Conservation (phyloP, 1,140 invertebrate species). For the Heliconius hewitsoni region DNA sequence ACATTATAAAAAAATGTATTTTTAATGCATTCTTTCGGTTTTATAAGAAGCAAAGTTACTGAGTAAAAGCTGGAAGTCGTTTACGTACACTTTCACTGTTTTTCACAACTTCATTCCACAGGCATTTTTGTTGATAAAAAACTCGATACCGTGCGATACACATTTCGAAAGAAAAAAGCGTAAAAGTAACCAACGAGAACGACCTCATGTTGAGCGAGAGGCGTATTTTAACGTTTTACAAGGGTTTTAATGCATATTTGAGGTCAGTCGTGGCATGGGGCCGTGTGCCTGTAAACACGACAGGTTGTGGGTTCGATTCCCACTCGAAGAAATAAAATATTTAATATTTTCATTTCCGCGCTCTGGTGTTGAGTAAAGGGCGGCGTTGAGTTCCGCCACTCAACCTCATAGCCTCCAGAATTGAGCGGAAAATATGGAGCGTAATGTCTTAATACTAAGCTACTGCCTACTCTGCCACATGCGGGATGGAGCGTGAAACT, state of each 20-base stretch:
- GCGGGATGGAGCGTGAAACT: neutral
- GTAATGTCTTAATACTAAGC: neutral
- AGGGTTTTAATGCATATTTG: neutral
- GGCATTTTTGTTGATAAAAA: conserved; percentile 21
- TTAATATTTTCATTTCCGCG: too few relatives aligned
- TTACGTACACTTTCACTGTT: conserved; percentile 28
- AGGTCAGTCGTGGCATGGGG: too few relatives aligned
- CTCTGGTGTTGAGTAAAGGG: too few relatives aligned
- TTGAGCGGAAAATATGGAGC: neutral
- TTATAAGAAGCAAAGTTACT: neutral
- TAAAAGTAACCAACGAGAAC: conserved; percentile 46
- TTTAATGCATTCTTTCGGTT: neutral
- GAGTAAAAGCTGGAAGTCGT: neutral
- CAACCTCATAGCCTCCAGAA: neutral
- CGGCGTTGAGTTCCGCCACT: too few relatives aligned
- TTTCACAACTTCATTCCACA: conserved; percentile 19
- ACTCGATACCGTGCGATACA: conserved; percentile 55
- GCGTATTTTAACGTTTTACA: neutral
- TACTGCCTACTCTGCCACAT: neutral
- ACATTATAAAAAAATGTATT: too few relatives aligned
- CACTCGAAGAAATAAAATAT: neutral
- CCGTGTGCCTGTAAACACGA: too few relatives aligned
- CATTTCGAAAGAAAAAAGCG: conserved; percentile 48
- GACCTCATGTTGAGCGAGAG: conserved; percentile 50
- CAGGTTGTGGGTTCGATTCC: neutral